Conservation (phyloP, 1,140 invertebrate genomes). For the Lethocerus indicus region DNA sequence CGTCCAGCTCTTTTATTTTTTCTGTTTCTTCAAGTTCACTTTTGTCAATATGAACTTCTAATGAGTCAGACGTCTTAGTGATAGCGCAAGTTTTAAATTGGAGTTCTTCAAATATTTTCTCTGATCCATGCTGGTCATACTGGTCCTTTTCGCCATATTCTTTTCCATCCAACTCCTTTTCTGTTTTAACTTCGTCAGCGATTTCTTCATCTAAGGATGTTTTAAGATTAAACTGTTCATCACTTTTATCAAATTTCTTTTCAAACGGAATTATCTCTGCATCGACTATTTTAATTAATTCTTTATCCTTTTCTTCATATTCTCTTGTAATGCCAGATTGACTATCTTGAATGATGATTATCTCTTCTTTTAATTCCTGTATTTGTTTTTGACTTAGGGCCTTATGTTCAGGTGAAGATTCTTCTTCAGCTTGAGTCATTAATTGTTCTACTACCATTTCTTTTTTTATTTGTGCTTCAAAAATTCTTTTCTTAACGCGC, state of each 20-base stretch:
- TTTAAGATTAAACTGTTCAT: too few relatives aligned
- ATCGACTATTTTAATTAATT: too few relatives aligned
- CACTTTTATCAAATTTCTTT: too few relatives aligned
- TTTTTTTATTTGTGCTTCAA: constrained; percentile 30
- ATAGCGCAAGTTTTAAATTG: constrained; percentile 23
- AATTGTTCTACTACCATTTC: constrained; percentile 30
- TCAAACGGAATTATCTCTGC: too few relatives aligned
- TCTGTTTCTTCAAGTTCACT: constrained; percentile 30
- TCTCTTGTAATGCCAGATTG: constrained; percentile 21
- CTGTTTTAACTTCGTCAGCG: constrained; percentile 21
- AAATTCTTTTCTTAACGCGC: constrained; percentile 26
- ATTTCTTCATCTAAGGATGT: constrained; percentile 25
- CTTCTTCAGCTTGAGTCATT: constrained; percentile 28
- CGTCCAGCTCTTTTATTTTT: constrained; percentile 26
- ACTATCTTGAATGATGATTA: constrained; percentile 21
- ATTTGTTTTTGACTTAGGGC: constrained; percentile 16
- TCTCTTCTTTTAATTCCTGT: too few relatives aligned
- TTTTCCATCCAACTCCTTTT: constrained; percentile 14
- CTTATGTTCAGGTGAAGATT: constrained; percentile 30
- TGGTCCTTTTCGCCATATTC: constrained; percentile 8
- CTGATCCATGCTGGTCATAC: not conserved
- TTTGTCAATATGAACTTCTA: constrained; percentile 32
- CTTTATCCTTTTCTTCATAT: too few relatives aligned
- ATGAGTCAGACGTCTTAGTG: constrained; percentile 25
- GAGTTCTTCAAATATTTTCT: constrained; percentile 17